These are phyloP conservation scores for Arion vulgaris DNA, from an alignment of 1,140 invertebrate species.

Conservation along the genomic window DNA sequence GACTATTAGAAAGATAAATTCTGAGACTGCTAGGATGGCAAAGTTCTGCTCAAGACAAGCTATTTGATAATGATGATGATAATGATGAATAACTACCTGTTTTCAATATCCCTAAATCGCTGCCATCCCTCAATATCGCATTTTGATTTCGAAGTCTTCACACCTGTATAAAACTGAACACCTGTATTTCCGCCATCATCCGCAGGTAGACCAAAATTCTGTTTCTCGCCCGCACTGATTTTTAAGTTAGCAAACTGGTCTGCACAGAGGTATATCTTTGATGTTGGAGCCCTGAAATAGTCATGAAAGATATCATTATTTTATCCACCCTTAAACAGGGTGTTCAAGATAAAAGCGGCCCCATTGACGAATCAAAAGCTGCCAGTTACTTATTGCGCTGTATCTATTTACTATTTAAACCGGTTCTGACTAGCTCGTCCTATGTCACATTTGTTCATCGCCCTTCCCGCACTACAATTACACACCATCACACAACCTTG, in stretches of 20 bases:
- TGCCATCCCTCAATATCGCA: slow-evolving; percentile 11
- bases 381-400: too few relatives aligned
- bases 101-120: slow-evolving; percentile 22
- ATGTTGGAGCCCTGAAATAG: slow-evolving; percentile 16
- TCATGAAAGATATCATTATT: neutral
- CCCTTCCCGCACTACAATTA: too few relatives aligned
- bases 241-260: slow-evolving; percentile 26
- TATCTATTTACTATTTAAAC: too few relatives aligned
- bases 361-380: too few relatives aligned
- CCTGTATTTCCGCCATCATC: neutral
- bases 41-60: too few relatives aligned
- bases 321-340: neutral
- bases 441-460: too few relatives aligned
- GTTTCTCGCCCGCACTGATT: neutral
- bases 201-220: neutral
- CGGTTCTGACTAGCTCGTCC: too few relatives aligned
- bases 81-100: neutral
- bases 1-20: too few relatives aligned
- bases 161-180: slow-evolving; percentile 3
- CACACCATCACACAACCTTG: too few relatives aligned
- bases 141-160: neutral
- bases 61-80: too few relatives aligned
- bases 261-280: slow-evolving; percentile 21
- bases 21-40: too few relatives aligned
- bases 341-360: too few relatives aligned